A percentile compares a stretch with the other conserved stretches of the same genome.
These are phyloP conservation scores for Ophion slaviceki DNA, from an alignment of 2,888 invertebrate genomes.

Conservation along the genomic window DNA sequence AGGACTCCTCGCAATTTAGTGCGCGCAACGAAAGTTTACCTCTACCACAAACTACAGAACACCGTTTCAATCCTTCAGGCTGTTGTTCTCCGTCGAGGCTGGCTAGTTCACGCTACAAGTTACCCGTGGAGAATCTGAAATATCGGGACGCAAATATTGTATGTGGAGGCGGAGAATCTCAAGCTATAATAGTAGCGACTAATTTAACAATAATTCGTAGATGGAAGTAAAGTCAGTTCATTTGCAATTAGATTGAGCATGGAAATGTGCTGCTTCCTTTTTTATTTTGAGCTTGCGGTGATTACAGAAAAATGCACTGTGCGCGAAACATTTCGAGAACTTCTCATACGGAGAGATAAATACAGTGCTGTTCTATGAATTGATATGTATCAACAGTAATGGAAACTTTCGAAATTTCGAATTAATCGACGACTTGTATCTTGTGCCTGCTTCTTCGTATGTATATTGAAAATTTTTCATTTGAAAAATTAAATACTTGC, in stretches of 20 bases:
- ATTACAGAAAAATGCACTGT: neutral
- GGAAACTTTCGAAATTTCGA: no score
- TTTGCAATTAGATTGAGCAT: neutral
- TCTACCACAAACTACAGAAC: constrained; percentile 55
- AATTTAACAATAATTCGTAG: neutral
- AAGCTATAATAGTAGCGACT: neutral
- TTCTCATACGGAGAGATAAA: no score
- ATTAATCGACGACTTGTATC: no score
- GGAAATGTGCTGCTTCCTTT: neutral
- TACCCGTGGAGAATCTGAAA: neutral
- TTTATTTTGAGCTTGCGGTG: neutral
- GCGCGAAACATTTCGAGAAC: no score
- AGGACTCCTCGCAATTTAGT: constrained; percentile 62
- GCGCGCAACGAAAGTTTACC: constrained; percentile 63
- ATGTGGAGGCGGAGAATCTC: neutral
- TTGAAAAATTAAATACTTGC: no score
- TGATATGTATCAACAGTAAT: no score
- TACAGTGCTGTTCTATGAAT: no score
- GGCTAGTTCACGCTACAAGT: neutral
- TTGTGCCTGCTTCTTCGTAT: no score
- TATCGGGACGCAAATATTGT: neutral
- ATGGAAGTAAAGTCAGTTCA: neutral
- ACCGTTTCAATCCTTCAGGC: constrained; percentile 55
- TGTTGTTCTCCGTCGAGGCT: constrained; percentile 51
- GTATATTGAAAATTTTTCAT: no score